Percentiles rank a stretch among this genome's conserved stretches.
phyloP scores from a whole-genome alignment of 2,797 vertebrate species.

The Microchirus variegatus region DNA sequence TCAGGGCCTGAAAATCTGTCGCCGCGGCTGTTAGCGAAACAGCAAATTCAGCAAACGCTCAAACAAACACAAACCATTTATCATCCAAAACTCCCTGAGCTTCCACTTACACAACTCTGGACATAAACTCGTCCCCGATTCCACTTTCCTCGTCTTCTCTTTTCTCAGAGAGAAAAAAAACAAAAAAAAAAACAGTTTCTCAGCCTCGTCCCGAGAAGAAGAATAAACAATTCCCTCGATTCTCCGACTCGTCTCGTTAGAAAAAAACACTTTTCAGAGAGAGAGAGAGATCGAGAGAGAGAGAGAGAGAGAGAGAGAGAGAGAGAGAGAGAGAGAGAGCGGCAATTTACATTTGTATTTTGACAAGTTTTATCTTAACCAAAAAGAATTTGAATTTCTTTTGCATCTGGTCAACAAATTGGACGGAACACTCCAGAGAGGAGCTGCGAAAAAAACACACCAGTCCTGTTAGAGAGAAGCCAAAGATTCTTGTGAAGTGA shows the following conservation, averaged over 20 bases:
- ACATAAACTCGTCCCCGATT: slow-evolving; percentile 45
- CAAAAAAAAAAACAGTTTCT: slow-evolving; percentile 17
- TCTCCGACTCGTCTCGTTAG: slow-evolving; percentile 12
- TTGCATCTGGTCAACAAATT: no score
- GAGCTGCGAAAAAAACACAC: no score
- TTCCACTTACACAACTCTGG: slow-evolving; percentile 33
- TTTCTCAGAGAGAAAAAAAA: no score
- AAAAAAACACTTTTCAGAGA: neutral
- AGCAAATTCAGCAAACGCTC: slow-evolving; percentile 59
- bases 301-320: neutral
- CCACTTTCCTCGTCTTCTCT: slow-evolving; percentile 16
- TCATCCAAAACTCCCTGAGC: slow-evolving; percentile 41
- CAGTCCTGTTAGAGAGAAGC: no score
- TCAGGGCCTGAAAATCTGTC: slow-evolving; percentile 28
- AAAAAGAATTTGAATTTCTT: neutral
- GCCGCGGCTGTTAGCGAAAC: slow-evolving; percentile 43
- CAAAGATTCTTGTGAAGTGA: no score
- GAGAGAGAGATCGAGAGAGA: neutral
- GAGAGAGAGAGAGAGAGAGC: neutral
- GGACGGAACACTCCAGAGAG: no score
- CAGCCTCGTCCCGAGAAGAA: slow-evolving; percentile 7
- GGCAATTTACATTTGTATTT: neutral
- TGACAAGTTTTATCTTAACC: neutral
- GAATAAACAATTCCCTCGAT: slow-evolving; percentile 28
- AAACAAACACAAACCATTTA: slow-evolving; percentile 47